Base-by-base conservation (phyloP, 1,140 invertebrate species). In the Littorina saxatilis region DNA sequence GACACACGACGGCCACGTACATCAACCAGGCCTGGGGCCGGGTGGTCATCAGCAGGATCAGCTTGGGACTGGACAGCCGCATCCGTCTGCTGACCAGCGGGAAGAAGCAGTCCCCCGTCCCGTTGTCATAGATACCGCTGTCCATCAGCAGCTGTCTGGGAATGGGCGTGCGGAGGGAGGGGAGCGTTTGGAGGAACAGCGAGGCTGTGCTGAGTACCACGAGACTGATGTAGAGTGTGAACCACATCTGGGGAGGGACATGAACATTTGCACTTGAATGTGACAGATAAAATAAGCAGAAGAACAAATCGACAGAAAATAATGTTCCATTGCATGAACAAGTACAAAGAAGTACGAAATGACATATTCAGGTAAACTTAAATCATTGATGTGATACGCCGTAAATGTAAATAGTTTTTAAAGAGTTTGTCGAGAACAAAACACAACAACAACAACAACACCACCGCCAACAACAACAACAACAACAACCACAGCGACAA, bases 41-140 rank as follows among this genome's bases (percentile, higher is more conserved):
- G 7, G 66, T 70, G 66, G 66, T 70, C 66, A 70, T 70, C 66
- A 70, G 66, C 32, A 70, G 27, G 66, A 70, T 70, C 27, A 70
- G 66, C 35, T 70, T 70, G 66, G 66, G 66, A 37, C 37, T 70
- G 66, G 27, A 20, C 66, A 70, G 27, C 27, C 29, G 66, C 27
- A 32, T 4, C 20, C 37, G 23, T 13, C 50, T 23, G 11, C 50
- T 11, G 11, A 11, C 9, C 50, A 52, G 50, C 50, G 66, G 66
- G 29, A 70, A 37, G 32, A 70, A 70, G 27, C 66, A 70, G 27
- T 70, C 29, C 11, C 66, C 66, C 0, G 66, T 70, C 29, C 32
- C n/a, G 32, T 70, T 70, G 32, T 70, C 66, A 37, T 70, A 70
- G 27, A 32, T 37, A 37, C 66, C 66, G 66, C 66, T 70, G 29